Evolutionary conservation across 1,140 invertebrate genomes (phyloP).

Genomic region (Spodoptera litura): DNA sequence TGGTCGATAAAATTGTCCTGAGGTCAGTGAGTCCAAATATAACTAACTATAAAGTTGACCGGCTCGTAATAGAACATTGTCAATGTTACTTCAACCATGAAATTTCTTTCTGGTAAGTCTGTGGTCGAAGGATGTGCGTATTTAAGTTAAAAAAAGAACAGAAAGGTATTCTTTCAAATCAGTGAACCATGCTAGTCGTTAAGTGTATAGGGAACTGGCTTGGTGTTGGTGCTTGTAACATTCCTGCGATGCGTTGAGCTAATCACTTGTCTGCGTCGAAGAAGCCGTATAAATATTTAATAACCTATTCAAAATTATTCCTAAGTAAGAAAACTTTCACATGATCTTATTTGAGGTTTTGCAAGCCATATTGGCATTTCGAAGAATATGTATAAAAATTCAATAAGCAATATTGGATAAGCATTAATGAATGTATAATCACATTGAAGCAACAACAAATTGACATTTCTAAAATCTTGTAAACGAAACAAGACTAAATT

Average conservation of each 20-base stretch:
- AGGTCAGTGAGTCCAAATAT: conserved; percentile 20
- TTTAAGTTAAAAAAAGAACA: conserved; percentile 12
- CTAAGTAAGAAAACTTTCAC: not conserved
- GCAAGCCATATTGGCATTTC: too few relatives aligned
- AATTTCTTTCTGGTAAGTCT: conserved; percentile 15
- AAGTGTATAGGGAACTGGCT: not conserved
- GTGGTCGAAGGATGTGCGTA: conserved; percentile 8
- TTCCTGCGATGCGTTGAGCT: not conserved
- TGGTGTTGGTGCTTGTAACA: not conserved
- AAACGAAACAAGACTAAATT: not conserved
- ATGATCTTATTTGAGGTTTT: not conserved
- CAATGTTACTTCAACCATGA: conserved; percentile 37
- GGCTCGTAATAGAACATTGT: conserved; percentile 30
- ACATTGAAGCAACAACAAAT: too few relatives aligned
- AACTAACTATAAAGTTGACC: conserved; percentile 25
- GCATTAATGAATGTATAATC: too few relatives aligned
- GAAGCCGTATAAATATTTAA: not conserved
- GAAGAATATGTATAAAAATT: too few relatives aligned
- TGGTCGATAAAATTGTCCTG: conserved; percentile 24
- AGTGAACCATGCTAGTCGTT: not conserved
- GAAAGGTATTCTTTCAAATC: conserved; percentile 1
- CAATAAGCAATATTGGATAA: too few relatives aligned
- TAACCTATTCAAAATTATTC: not conserved
- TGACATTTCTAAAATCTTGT: not conserved
- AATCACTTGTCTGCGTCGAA: not conserved